A percentile compares a stretch with the other conserved stretches of the same genome.
Evolutionary conservation across 64 coral and sea anemone genomes (phyloP).

Genomic region (Trachythela sp.): DNA sequence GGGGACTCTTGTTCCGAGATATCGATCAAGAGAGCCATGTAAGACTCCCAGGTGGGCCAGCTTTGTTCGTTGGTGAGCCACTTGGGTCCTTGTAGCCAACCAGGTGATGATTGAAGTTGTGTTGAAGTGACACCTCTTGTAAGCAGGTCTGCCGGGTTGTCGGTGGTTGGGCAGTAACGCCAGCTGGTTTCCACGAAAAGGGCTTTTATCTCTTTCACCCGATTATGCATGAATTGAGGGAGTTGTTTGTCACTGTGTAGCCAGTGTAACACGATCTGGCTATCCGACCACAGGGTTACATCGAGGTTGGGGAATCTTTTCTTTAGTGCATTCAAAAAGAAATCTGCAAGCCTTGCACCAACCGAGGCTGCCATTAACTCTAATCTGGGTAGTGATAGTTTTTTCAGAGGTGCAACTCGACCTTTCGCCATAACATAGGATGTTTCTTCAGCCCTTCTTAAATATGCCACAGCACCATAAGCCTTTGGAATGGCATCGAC

Average conservation of each 20-base stretch:
- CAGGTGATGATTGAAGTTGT: not conserved
- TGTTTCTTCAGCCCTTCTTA: conserved; percentile 1
- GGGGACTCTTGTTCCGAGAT: not conserved
- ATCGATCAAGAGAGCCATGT: not conserved
- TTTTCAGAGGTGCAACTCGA: conserved; percentile 40
- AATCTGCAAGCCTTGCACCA: not conserved
- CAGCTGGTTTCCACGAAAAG: not conserved
- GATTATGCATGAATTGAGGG: too few relatives aligned
- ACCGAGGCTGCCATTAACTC: too few relatives aligned
- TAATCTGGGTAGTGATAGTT: too few relatives aligned
- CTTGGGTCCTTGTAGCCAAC: not conserved
- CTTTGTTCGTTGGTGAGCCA: not conserved
- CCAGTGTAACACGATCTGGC: not conserved
- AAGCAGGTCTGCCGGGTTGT: not conserved
- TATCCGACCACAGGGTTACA: not conserved
- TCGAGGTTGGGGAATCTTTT: not conserved
- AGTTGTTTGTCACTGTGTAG: not conserved
- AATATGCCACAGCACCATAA: conserved; percentile 44
- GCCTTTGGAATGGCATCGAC: conserved; percentile 43
- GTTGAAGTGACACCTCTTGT: not conserved
- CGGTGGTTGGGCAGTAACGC: not conserved
- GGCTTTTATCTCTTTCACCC: not conserved
- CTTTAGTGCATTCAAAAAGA: not conserved
- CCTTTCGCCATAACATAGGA: conserved; percentile 56
- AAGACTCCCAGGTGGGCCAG: not conserved